Evolutionary conservation across 64 coral and sea anemone genomes (phyloP).

Genomic region (Orbicella faveolata): DNA sequence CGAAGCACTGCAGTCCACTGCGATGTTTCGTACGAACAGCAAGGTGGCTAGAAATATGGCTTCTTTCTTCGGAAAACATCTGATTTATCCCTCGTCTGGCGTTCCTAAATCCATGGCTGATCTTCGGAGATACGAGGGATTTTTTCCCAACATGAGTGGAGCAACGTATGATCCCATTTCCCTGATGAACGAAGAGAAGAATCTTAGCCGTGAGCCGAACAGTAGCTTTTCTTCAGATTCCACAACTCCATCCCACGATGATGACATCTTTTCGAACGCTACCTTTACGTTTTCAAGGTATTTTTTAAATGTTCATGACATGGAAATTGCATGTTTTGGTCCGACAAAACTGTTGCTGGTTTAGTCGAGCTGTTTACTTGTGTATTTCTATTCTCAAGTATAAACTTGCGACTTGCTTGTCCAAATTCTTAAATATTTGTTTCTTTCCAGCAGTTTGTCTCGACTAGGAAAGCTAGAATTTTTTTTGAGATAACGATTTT

Average conservation of each 20-base stretch:
- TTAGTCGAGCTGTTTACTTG: background rate
- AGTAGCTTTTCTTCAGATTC: constrained; percentile 68
- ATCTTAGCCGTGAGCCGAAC: constrained; percentile 36
- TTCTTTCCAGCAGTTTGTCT: background rate
- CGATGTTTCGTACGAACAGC: constrained; percentile 95
- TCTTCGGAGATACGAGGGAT: constrained; percentile 86
- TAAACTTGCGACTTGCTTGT: background rate
- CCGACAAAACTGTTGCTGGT: constrained; percentile 3
- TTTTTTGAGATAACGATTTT: background rate
- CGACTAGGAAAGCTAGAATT: background rate
- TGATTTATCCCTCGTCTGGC: constrained; percentile 73
- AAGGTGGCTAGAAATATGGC: constrained; percentile 59
- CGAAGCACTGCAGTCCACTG: constrained; percentile 70
- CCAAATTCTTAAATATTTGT: background rate
- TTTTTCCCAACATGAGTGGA: constrained; percentile 83
- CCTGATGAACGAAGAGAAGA: constrained; percentile 68
- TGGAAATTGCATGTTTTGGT: background rate
- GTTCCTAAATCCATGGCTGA: constrained; percentile 71
- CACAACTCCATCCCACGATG: constrained; percentile 80
- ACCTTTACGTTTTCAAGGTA: constrained; percentile 82
- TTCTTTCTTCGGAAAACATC: constrained; percentile 84
- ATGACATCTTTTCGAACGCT: constrained; percentile 87
- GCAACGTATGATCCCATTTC: constrained; percentile 84
- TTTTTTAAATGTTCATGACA: background rate
- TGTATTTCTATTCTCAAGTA: background rate